Evolutionary conservation across 2,888 invertebrate species (phyloP), one percentile per base, ranked within the genome.

Genomic region (Aphidoletes aphidimyza): DNA sequence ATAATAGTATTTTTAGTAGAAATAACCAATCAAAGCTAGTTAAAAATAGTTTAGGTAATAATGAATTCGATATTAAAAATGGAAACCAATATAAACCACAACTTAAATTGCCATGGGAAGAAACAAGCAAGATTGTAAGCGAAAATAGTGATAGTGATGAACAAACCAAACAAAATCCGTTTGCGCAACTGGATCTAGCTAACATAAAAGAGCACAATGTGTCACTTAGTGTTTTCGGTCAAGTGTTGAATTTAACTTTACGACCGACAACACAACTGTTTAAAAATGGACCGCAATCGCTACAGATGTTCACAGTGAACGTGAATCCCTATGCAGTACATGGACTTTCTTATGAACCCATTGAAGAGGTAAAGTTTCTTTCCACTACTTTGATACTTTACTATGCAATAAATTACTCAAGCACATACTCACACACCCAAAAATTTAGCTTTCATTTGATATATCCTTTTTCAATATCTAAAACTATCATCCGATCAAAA

Each of bases 221-320:
- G 84, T 93, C 94, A 87, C 91, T 97, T 87, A 93, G 93, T 88
- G 97, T 95, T 85, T 97, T 97, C 88, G 97, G 97, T 85, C 92
- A 92, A 89, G 92, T 93, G 87, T 89, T 95, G 88, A 94, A 94
- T 88, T 91, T 97, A 88, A 93, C 93, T 87, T 89, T 97, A 88
- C 93, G 92, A 88, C 94, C 93, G 86, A 95, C 95, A 84, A 92
- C 94, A 86, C 94, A 95, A n/a, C 91, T 97, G 86, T 92, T 96
- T 88, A 94, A 94, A 87, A 93, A 93, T 84, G 94, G 95, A 30
- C 88, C 90, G 19, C 88, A 89, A 83, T 87, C 88, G 85, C 89
- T 97, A 89, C 95, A 95, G 89, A 92, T 97, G 92, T 96, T 95
- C 94, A 93, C 93, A 86, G 95, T 95, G 86, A 92, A 94, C 87